phyloP scores from a whole-genome alignment of 2,888 invertebrate genomes.

The Drosophila diplacantha region DNA sequence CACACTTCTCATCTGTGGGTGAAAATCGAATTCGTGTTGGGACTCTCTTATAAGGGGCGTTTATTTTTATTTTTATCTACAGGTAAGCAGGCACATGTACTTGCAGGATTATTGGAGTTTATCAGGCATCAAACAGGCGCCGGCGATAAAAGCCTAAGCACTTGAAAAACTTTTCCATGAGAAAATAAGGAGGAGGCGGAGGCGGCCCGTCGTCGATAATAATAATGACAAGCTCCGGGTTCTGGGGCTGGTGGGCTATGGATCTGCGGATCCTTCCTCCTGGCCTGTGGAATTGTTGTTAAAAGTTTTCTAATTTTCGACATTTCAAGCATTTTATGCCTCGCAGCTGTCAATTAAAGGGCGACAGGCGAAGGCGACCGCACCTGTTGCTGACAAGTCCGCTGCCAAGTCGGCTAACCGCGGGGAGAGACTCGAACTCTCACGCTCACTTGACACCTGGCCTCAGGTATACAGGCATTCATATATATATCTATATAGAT shows the following conservation, averaged over 20 bases:
- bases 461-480: slow-evolving; percentile 1
- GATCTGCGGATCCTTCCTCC: not conserved
- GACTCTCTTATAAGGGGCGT: slow-evolving; percentile 47
- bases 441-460: slow-evolving; percentile 67
- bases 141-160: slow-evolving; percentile 66
- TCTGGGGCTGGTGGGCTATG: not conserved
- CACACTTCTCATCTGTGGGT: slow-evolving; percentile 40
- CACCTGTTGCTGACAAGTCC: slow-evolving; percentile 69
- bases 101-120: slow-evolving; percentile 65
- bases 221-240: slow-evolving; percentile 48
- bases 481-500: not conserved
- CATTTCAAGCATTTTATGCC: slow-evolving; percentile 71
- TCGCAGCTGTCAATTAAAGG: slow-evolving; percentile 71
- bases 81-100: slow-evolving; percentile 58
- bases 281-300: slow-evolving; percentile 54
- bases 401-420: slow-evolving; percentile 24
- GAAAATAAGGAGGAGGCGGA: not conserved
- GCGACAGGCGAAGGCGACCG: slow-evolving; percentile 53
- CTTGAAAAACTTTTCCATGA: slow-evolving; percentile 59
- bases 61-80: slow-evolving; percentile 67
- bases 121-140: slow-evolving; percentile 47
- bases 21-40: slow-evolving; percentile 64
- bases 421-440: slow-evolving; percentile 39
- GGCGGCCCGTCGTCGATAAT: slow-evolving; percentile 54
- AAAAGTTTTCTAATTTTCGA: slow-evolving; percentile 72